Evolutionary conservation across 2,113 vertebrate genomes (phyloP).

Genomic region (Podarcis raffonei): DNA sequence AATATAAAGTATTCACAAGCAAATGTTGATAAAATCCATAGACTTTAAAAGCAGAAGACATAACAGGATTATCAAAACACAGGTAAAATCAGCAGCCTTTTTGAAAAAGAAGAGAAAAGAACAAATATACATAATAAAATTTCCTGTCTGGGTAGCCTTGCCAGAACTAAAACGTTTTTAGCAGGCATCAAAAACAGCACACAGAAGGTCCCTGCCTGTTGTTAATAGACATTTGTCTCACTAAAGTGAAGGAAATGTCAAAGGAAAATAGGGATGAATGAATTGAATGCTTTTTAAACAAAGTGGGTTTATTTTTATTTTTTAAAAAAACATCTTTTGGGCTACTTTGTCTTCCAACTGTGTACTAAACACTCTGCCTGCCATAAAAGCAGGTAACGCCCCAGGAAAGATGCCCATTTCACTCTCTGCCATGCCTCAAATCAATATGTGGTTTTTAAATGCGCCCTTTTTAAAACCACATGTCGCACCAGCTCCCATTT

Average conservation of each 20-base stretch:
- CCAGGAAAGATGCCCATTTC: background rate
- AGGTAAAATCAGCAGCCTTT: no score
- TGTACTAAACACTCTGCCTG: background rate
- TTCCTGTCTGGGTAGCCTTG: no score
- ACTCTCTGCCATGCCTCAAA: background rate
- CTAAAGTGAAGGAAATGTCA: background rate
- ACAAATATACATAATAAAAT: no score
- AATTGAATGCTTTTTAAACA: background rate
- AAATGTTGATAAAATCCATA: no score
- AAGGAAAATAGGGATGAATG: background rate
- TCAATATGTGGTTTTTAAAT: background rate
- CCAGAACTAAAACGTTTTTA: no score
- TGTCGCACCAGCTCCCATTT: background rate
- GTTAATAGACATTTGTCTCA: background rate
- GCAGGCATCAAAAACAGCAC: no score
- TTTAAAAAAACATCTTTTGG: background rate
- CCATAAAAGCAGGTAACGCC: background rate
- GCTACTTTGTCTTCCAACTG: background rate
- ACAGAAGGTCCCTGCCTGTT: no score
- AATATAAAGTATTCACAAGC: no score
- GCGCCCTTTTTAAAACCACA: constrained; percentile 10
- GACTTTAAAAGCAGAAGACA: no score
- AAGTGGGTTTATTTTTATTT: background rate
- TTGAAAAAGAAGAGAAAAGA: no score
- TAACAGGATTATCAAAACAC: no score